phyloP scores from a whole-genome alignment of 2,888 invertebrate species.

The Drosophila emarginata region DNA sequence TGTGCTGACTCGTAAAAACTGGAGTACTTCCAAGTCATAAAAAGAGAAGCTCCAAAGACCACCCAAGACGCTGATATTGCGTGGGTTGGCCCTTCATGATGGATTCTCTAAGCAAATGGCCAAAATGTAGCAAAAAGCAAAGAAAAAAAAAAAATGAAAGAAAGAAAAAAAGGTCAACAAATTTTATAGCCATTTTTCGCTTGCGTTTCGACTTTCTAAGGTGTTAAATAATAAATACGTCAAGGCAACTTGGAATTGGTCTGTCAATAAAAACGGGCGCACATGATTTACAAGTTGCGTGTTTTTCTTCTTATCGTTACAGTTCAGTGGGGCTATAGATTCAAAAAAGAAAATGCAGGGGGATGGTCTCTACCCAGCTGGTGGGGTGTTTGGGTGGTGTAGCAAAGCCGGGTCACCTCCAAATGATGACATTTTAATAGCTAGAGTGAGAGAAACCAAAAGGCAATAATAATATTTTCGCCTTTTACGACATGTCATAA shows the following conservation, averaged over 20 bases:
- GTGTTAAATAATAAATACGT: slow-evolving; percentile 74
- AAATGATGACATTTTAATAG: slow-evolving; percentile 70
- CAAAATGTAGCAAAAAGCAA: neutral
- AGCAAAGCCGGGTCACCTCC: slow-evolving; percentile 9
- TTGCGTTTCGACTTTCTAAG: slow-evolving; percentile 48
- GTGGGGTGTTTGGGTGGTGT: neutral
- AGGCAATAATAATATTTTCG: slow-evolving; percentile 65
- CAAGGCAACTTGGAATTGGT: slow-evolving; percentile 45
- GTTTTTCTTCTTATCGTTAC: slow-evolving; percentile 58
- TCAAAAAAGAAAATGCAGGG: neutral
- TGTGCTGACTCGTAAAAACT: slow-evolving; percentile 65
- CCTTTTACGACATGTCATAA: slow-evolving; percentile 54
- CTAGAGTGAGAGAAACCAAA: slow-evolving; percentile 22
- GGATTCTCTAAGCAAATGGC: slow-evolving; percentile 30
- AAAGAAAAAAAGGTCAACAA: slow-evolving; percentile 62
- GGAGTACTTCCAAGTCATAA: slow-evolving; percentile 54
- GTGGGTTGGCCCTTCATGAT: slow-evolving; percentile 9
- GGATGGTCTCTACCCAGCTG: neutral
- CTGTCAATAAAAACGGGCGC: slow-evolving; percentile 59
- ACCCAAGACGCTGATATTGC: slow-evolving; percentile 44
- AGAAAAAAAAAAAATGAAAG: slow-evolving; percentile 4
- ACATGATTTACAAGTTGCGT: slow-evolving; percentile 54
- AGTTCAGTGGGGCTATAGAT: slow-evolving; percentile 23
- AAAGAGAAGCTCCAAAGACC: slow-evolving; percentile 44
- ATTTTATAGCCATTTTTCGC: slow-evolving; percentile 65